Evolutionary conservation across 2,113 vertebrate genomes (phyloP).

Genomic region (Austrofundulus limnaeus): DNA sequence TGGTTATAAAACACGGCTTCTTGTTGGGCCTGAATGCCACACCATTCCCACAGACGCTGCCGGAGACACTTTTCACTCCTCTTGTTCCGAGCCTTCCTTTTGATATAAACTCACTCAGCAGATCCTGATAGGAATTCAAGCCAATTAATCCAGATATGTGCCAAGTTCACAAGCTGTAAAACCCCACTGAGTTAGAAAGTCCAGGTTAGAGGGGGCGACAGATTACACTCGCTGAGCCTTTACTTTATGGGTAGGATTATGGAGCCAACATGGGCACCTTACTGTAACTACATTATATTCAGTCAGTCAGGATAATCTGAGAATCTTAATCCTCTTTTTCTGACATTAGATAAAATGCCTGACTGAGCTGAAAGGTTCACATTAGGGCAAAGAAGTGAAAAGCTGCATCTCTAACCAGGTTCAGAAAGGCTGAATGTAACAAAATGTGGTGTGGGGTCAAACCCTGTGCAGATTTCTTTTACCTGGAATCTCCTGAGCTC

Average conservation of each 20-base stretch:
- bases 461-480: too few relatives aligned
- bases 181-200: constrained; percentile 33
- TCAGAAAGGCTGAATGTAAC: too few relatives aligned
- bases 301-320: not conserved
- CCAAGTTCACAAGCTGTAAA: not conserved
- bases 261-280: constrained; percentile 8
- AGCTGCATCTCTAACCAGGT: too few relatives aligned
- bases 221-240: constrained; percentile 65
- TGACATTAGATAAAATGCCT: constrained; percentile 4
- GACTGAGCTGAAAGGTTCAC: constrained; percentile 1
- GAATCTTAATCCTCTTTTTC: constrained; percentile 30
- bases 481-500: not conserved
- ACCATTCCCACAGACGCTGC: constrained; percentile 59
- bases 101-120: not conserved
- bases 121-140: constrained; percentile 8
- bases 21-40: constrained; percentile 46
- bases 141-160: constrained; percentile 24
- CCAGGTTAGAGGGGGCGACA: constrained; percentile 41
- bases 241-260: constrained; percentile 63
- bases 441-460: constrained; percentile 5
- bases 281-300: constrained; percentile 36
- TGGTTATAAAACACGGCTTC: constrained; percentile 24
- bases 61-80: constrained; percentile 16
- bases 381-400: not conserved
- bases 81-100: not conserved